Evolutionary conservation across 2,113 vertebrate species (phyloP).

Genomic region (Todiramphus saurophagus): DNA sequence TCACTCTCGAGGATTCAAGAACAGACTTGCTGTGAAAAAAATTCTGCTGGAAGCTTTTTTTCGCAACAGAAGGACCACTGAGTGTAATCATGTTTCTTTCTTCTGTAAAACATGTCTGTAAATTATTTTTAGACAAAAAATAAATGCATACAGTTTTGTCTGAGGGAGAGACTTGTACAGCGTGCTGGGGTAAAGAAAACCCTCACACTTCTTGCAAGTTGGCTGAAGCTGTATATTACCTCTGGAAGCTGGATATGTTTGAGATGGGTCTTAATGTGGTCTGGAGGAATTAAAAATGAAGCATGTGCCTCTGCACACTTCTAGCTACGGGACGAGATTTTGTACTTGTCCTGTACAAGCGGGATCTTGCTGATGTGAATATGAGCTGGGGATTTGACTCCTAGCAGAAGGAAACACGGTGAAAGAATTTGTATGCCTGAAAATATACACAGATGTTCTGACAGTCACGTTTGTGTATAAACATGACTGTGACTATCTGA

Average conservation of each 20-base stretch:
- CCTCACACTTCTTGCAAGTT: not conserved
- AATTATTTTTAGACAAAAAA: not conserved
- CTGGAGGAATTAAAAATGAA: not conserved
- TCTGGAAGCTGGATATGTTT: not conserved
- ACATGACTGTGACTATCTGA: accelerated
- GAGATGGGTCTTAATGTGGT: not conserved
- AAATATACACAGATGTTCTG: not conserved
- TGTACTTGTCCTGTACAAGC: not conserved
- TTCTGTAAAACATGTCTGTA: not conserved
- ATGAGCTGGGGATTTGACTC: not conserved
- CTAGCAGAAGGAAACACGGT: not conserved
- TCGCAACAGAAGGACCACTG: not conserved
- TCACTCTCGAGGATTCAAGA: not conserved
- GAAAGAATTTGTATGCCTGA: not conserved
- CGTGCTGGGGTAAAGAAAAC: not conserved
- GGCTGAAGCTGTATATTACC: not conserved
- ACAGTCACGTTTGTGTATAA: not conserved
- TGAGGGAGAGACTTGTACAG: not conserved
- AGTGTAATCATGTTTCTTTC: not conserved
- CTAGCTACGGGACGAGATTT: not conserved
- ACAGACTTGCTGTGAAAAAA: not conserved
- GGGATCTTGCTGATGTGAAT: not conserved
- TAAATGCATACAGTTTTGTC: not conserved
- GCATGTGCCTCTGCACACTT: not conserved
- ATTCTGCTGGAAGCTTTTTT: not conserved